Evolutionary conservation across 1,140 invertebrate genomes (phyloP).

Genomic region (Schlechtendalia chinensis): DNA sequence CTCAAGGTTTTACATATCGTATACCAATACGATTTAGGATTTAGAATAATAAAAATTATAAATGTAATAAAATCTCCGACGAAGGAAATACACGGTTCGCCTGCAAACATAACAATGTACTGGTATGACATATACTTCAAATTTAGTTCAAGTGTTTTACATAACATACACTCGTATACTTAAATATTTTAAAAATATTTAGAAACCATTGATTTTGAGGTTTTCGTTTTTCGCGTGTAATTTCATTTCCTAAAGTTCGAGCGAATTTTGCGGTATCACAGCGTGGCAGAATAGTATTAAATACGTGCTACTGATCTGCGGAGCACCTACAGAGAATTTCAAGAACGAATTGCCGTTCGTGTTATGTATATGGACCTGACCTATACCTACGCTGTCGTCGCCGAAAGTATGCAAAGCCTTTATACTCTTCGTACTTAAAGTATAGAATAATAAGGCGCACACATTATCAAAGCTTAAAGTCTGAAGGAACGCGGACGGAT

Average conservation of each 20-base stretch:
- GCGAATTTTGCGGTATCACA: neutral
- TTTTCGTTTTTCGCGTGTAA: no score
- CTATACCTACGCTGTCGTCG: neutral
- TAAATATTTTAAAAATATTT: no score
- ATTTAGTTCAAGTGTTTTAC: no score
- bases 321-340: neutral
- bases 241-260: neutral
- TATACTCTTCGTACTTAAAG: conserved; percentile 22
- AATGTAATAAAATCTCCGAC: no score
- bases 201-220: no score
- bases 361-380: neutral
- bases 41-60: no score
- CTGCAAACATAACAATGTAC: no score
- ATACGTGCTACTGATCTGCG: neutral
- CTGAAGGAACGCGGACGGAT: neutral
- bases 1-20: no score
- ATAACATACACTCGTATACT: no score
- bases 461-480: conserved; percentile 22
- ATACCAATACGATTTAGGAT: no score
- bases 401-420: neutral
- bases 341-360: conserved; percentile 2
- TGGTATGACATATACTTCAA: no score
- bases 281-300: neutral
- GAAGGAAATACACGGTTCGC: no score
- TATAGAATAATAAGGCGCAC: conserved; percentile 9